Base-by-base conservation (phyloP, 1,140 invertebrate species). In the Chlorops oryzae region DNA sequence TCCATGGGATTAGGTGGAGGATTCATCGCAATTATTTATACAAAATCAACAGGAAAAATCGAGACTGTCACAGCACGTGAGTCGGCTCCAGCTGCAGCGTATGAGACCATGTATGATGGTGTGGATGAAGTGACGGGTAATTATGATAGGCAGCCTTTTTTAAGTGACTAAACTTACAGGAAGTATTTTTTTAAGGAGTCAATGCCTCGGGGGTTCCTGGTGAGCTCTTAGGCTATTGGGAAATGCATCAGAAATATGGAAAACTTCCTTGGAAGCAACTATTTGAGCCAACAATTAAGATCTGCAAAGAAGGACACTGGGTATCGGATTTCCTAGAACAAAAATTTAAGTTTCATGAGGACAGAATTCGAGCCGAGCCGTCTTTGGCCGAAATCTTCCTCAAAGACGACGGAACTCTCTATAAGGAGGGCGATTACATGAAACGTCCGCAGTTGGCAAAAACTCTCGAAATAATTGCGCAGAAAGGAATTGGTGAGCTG, bases 1-100 rank as follows among this genome's bases (percentile, higher is more conserved):
- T 90, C 86, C 56, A 83, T 90, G 76, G 92, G 92, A 2, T 71
- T 93, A 7, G 92, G 92, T 32, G 92, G 92, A 28, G 91, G 91
- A 12, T 88, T 89, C 62, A 75, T 93, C 18, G 83, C 88, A 73
- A 88, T 87, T 18, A 78, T 90, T 44, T 94, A 91, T 72, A 81
- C 83, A 48, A 75, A 73, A 75, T 74, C 77, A 52, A 76, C 74
- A 13, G 76, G 75, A 13, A 78, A 75, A 62, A 76, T 76, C 18
- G 79, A 78, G 51, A 78, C 79, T 6, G 64, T 95, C n/a, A 85
- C 89, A 67, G 88, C 90, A 0, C 76, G 91, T 24, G 91, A 96
- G 75, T 79, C 77, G 3, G 92, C 92, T 2, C 91, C 92, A 0
- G 65, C 74, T 3, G 77, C 75, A 1, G 78, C 88, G 6, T 76